A percentile compares a stretch with the other conserved stretches of the same genome.
phyloP scores from a whole-genome alignment of 1,140 invertebrate genomes.

The Drosophila melanica region DNA sequence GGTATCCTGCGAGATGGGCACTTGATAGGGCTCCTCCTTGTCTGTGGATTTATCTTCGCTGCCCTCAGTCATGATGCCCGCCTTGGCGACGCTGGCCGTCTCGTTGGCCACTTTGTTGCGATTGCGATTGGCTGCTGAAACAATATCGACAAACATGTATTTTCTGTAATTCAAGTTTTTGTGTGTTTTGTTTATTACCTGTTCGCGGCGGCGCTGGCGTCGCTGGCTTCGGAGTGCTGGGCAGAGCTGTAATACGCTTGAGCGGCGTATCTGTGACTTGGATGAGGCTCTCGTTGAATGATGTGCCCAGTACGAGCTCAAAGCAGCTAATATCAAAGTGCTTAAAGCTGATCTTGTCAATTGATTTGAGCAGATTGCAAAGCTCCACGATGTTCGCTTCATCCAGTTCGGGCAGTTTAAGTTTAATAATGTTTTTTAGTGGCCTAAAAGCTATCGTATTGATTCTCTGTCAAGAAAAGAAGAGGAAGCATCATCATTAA shows the following conservation, averaged over 20 bases:
- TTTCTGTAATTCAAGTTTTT: not conserved
- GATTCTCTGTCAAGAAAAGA: conserved; percentile 74
- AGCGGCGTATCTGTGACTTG: conserved; percentile 62
- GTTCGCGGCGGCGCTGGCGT: conserved; percentile 53
- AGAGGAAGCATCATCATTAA: conserved; percentile 20
- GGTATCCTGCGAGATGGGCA: conserved; percentile 71
- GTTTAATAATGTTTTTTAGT: conserved; percentile 73
- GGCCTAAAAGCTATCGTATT: conserved; percentile 80
- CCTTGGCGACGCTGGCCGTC: conserved; percentile 49
- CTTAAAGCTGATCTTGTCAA: conserved; percentile 77
- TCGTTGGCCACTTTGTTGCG: conserved; percentile 49
- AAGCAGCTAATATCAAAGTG: conserved; percentile 79
- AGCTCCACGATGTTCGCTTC: conserved; percentile 67
- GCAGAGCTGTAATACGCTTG: conserved; percentile 38
- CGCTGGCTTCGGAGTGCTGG: conserved; percentile 42
- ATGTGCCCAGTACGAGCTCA: conserved; percentile 70
- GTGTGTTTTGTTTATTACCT: conserved; percentile 42
- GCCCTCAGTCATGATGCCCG: conserved; percentile 57
- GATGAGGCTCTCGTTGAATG: conserved; percentile 80
- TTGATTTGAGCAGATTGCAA: conserved; percentile 70
- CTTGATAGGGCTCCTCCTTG: conserved; percentile 66
- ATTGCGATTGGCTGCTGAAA: conserved; percentile 57
- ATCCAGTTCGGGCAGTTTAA: conserved; percentile 76
- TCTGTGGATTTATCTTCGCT: conserved; percentile 26
- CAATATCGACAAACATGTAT: not conserved